Evolutionary conservation across 1,140 invertebrate species (phyloP).

Genomic region (Bathynomus jamesi): DNA sequence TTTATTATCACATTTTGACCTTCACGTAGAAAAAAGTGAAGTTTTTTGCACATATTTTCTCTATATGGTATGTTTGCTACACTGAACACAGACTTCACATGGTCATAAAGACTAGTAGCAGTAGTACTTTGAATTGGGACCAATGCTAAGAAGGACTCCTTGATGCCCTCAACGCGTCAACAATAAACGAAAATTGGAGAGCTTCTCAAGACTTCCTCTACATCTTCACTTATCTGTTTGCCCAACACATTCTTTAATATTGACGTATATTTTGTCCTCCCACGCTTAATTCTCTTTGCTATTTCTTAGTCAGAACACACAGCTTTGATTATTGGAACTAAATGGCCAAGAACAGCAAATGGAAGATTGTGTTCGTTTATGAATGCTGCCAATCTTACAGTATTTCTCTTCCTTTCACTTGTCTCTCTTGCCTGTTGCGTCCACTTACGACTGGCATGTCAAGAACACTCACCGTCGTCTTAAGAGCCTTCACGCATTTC

Average conservation of each 20-base stretch:
- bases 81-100: neutral
- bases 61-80: neutral
- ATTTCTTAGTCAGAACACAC: conserved; percentile 10
- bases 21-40: too few relatives aligned
- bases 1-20: too few relatives aligned
- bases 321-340: conserved; percentile 11
- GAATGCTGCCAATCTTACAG: conserved; percentile 9
- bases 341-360: neutral
- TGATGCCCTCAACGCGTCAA: conserved; percentile 7
- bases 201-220: neutral
- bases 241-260: neutral
- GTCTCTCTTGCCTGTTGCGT: neutral
- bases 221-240: neutral
- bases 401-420: conserved; percentile 18
- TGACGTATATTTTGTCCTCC: too few relatives aligned
- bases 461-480: conserved; percentile 7
- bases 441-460: conserved; percentile 4
- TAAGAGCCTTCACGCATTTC: neutral
- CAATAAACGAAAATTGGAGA: conserved; percentile 2
- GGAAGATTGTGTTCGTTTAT: too few relatives aligned
- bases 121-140: neutral
- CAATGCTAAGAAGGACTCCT: neutral
- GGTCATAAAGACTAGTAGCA: neutral
- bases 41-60: too few relatives aligned
- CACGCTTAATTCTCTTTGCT: conserved; percentile 6